Base-by-base conservation (phyloP, 2,888 invertebrate genomes). In the Nesidiocoris tenuis region DNA sequence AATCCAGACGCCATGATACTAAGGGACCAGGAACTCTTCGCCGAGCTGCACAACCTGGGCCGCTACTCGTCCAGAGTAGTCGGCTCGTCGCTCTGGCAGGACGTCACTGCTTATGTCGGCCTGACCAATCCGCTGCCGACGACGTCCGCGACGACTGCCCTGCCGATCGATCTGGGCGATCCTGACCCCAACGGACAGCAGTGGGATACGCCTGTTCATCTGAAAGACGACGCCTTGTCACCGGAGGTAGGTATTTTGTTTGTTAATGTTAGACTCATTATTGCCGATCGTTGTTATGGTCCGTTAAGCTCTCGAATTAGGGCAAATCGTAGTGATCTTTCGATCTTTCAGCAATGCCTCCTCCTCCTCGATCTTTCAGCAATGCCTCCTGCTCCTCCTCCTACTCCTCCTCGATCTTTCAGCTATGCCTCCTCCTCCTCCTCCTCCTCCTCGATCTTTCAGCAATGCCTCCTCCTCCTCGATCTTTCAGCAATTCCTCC, bases 21-120 rank as follows among this genome's bases (percentile, higher is more conserved):
- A 5, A 90, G 90, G 81, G 90, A 91, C 83, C 85, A 90, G 81
- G 89, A 88, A 83, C 84, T 90, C 80, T 93, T 91, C 82, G 91
- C 88, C 81, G 91, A 91, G 81, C 83, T 92, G 68, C 90, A 91
- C 82, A 88, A 90, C 1, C 84, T 92, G 64, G 91, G 91, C 1
- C 83, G 88, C 79, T 89, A 88, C 81, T 87, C 87, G 80, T 87
- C 87, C 80, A 7, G 72, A n/a, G 63, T 25, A n/a, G 12, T 39
- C 3, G 39, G 39, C 39, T 84, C 85, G 80, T 82, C 86, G 79
- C 82, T 83, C 79, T 82, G 86, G 81, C 86, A 86, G 80, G 84
- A 86, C 83, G 87, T 86, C 80, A 89, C 85, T 74, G 88, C 90
- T 1, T 90, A 90, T 82, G 83, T 90, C 78, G 76, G 76, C 61